A percentile compares a stretch with the other conserved stretches of the same genome.
These are phyloP conservation scores for Zapornia atra DNA, from an alignment of 2,113 vertebrate species.

Conservation along the genomic window DNA sequence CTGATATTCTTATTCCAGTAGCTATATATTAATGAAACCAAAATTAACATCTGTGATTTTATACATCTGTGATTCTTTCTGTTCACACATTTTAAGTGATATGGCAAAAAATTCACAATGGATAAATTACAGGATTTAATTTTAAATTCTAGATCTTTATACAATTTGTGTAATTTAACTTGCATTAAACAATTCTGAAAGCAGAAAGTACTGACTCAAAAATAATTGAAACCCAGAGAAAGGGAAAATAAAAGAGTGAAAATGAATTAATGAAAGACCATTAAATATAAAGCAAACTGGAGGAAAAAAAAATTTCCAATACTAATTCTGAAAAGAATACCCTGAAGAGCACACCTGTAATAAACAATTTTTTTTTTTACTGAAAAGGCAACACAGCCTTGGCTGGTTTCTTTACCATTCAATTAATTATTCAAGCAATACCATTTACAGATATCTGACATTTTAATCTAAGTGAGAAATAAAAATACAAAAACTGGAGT, in stretches of 20 bases:
- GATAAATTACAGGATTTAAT: neutral
- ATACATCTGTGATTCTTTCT: neutral
- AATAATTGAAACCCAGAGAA: neutral
- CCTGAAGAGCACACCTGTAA: neutral
- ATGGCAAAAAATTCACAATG: neutral
- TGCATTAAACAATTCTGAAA: constrained; percentile 34
- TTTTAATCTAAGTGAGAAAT: neutral
- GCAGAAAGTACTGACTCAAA: neutral
- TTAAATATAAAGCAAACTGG: neutral
- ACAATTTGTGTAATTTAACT: constrained; percentile 2
- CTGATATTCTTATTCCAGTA: neutral
- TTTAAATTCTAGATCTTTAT: constrained; percentile 3
- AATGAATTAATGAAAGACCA: constrained; percentile 17
- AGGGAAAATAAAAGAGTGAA: neutral
- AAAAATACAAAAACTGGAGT: neutral
- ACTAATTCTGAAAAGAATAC: neutral
- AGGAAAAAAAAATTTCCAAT: neutral
- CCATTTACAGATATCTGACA: neutral
- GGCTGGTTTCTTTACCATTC: neutral
- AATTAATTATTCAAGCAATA: neutral
- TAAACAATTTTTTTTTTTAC: neutral
- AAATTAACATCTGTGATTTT: neutral
- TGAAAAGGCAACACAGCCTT: neutral
- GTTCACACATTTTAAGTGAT: neutral
- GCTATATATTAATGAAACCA: neutral